Evolutionary conservation across 2,113 vertebrate genomes (phyloP), one percentile per base, ranked within the genome.

Genomic region (Nesospiza acunhae): DNA sequence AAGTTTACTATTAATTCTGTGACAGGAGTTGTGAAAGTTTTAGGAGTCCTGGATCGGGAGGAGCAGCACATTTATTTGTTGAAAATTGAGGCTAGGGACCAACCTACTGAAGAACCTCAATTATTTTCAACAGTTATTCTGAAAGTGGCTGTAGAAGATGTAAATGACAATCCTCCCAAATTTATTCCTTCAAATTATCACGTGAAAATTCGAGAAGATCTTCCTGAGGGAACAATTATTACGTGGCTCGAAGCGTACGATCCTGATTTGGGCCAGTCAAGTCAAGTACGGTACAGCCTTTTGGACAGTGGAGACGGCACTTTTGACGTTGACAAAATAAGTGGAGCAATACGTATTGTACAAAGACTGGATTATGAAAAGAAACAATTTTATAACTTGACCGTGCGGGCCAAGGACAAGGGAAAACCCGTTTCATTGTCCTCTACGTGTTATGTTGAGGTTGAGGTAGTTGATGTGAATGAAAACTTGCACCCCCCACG

Each of bases 311-410:
- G 99, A 39, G 99, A 99, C 13, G 98, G 99, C 41, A 97, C 97
- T 64, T 99, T 99, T 50, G 99, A 99, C 52, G 98, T 99, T 23
- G 99, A 99, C 96, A 99, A 99, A 94, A 97, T 99, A 53, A 99
- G 99, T 13, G 99, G 99, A 33, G 99, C 99, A 1, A 81, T 99
- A 68, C 98, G 99, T 39, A 98, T 99, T 39, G 94, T 99, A 56
- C 98, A 99, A 79, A 99, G 97, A 94, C 96, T 99, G 90, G 99
- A 99, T 98, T 99, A 99, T 67, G 99, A 99, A 97, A 99, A 98
- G 72, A 98, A 97, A 68, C 99, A 99, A 89, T 93, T 99, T 19
- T 99, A 99, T 93, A 99, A 99, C 89, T 97, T 99, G 89, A 99
- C 99, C 0, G 98, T 99, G 9, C 98, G 98, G 86, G 99, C 99